Evolutionary conservation across 1,140 invertebrate genomes (phyloP), one percentile per base, ranked within the genome.

Genomic region (Hirudo medicinalis): DNA sequence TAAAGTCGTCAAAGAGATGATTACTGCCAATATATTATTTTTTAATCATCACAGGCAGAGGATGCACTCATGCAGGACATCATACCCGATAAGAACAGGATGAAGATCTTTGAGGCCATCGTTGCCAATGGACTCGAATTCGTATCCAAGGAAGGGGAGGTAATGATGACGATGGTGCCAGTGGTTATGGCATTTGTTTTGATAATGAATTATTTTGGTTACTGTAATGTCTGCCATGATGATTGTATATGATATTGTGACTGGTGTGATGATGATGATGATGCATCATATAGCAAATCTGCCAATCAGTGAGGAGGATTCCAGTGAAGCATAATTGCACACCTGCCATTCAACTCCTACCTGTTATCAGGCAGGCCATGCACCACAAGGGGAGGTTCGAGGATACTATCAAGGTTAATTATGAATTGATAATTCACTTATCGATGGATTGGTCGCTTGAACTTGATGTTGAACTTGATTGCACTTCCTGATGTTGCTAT

Each of bases 361-460:
- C 91, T 0, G 90, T 92, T 66, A 81, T 94, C 6, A 90, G 90
- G 78, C 89, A 92, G 77, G 84, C 94, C 0, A 85, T 88, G 4
- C 83, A 87, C 40, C 82, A 93, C 68, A 90, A 90, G 79, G 89
- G 90, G 4, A 90, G 92, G 76, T 90, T 92, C 79, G 91, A 93
- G 74, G 69, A 77, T 9, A 78, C 78, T 67, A 67, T 82, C 54
- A 80, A 82, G 78, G 80, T 80, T 74, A 72, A 70, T 71, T 11
- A 29, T n/a, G 27, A 29, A 20, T 32, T 22, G 15, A 40, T 2
- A 36, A 29, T 32, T n/a, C 36, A 36, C 15, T 49, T 49, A 1
- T 13, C 11, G 4, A 49, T 49, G 43, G 11, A 49, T 49, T 49
- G 43, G 1, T 49, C 11, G 43, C 43, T 15, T 5, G 15, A 49